These are phyloP conservation scores for Hedychridium roseum DNA, from an alignment of 2,888 invertebrate genomes.

Conservation along the genomic window DNA sequence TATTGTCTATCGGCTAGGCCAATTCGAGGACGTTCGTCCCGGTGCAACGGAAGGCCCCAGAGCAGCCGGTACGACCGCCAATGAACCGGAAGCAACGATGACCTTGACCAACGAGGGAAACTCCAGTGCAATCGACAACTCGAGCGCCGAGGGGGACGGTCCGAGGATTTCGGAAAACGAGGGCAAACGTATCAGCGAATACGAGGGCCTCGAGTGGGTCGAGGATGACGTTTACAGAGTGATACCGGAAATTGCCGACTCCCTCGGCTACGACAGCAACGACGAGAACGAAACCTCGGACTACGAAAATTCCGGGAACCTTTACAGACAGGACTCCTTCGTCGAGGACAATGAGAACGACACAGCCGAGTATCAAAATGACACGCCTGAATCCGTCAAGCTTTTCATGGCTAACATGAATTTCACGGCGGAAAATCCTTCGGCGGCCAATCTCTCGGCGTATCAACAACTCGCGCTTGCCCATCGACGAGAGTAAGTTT, in stretches of 20 bases:
- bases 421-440: constrained; percentile 25
- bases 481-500: constrained; percentile 55
- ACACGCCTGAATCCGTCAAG: constrained; percentile 21
- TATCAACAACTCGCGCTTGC: constrained; percentile 47
- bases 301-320: constrained; percentile 36
- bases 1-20: constrained; percentile 30
- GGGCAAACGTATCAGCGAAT: constrained; percentile 46
- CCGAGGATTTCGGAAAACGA: background rate
- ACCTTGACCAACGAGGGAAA: background rate
- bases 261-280: constrained; percentile 39
- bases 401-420: constrained; percentile 28
- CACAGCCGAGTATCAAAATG: constrained; percentile 33
- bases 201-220: constrained; percentile 59
- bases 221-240: constrained; percentile 60
- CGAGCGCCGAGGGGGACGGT: background rate
- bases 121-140: background rate
- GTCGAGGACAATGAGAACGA: constrained; percentile 35
- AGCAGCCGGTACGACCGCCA: background rate
- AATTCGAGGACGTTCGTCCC: constrained; percentile 8
- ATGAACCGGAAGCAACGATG: background rate
- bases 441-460: constrained; percentile 43
- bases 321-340: constrained; percentile 9
- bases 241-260: constrained; percentile 50
- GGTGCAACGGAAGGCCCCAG: too few relatives aligned
- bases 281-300: constrained; percentile 41